A percentile compares a stretch with the other conserved stretches of the same genome.
phyloP scores from a whole-genome alignment of 2,888 invertebrate species.

The Lasioglossum zephyrum region DNA sequence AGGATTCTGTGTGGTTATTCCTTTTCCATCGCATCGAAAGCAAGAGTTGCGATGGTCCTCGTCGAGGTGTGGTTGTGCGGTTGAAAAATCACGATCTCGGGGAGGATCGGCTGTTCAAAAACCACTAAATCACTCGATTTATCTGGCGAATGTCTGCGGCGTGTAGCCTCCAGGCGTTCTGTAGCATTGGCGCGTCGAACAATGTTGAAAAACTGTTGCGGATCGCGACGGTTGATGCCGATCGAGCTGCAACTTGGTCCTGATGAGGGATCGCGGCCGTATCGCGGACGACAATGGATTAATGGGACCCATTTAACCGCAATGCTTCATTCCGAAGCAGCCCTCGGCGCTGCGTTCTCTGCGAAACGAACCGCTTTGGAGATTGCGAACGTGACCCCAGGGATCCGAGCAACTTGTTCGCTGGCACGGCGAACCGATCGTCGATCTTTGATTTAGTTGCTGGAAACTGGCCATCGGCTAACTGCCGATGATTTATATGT shows the following conservation, averaged over 20 bases:
- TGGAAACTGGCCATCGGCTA: neutral
- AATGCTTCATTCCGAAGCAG: slow-evolving; percentile 13
- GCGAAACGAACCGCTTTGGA: neutral
- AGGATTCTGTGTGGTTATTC: no score
- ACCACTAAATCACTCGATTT: slow-evolving; percentile 3
- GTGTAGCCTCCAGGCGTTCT: neutral
- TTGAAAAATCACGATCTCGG: neutral
- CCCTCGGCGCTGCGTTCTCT: neutral
- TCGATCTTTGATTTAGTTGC: slow-evolving; percentile 11
- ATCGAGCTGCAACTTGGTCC: neutral
- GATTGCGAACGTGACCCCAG: slow-evolving; percentile 2
- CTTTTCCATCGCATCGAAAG: neutral
- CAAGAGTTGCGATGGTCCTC: no score
- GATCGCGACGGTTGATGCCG: neutral
- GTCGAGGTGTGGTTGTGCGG: neutral
- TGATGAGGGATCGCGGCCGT: slow-evolving; percentile 3
- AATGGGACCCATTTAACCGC: slow-evolving; percentile 25
- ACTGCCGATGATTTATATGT: slow-evolving; percentile 10
- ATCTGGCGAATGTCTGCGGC: neutral
- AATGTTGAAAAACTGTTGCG: neutral
- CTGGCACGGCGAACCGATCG: neutral
- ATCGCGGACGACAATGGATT: slow-evolving; percentile 19
- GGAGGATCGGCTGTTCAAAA: neutral
- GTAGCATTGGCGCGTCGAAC: neutral
- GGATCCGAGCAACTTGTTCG: neutral